Evolutionary conservation across 2,888 invertebrate genomes (phyloP), one percentile per base, ranked within the genome.

Genomic region (Heliconius charithonia): DNA sequence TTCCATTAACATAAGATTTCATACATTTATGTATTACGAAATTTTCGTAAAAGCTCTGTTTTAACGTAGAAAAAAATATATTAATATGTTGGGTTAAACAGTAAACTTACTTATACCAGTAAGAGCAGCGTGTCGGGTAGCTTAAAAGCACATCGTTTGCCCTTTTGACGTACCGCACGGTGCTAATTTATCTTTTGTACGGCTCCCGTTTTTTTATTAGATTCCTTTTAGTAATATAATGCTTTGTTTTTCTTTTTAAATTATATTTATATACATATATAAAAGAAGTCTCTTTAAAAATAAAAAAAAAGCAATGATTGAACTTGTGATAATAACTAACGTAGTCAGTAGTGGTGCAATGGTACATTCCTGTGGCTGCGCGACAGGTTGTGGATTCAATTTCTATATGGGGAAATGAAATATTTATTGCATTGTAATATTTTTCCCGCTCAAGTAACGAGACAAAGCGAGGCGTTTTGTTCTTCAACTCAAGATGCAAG

Each of bases 41-140:
- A 66, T 76, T 73, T n/a, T n/a, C 66, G 32, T 51, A 56, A 66
- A 75, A 76, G 59, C 59, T 22, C 10, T 65, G 75, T 73, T 73
- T 73, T 79, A 76, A 59, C 67, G 9, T 32, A 13, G n/a, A 65
- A 51, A 73, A 29, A 51, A 51, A 63, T n/a, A 66, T 32, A 2
- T 22, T 45, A 41, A 62, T 66, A 51, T 56, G 51, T 51, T 51
- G 37, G 66, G n/a, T 22, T 7, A 72, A 72, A 13, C 32, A 29
- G 59, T 72, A 72, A 72, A 59, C 16, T 45, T 45, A 69, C 69
- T 69, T 45, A 69, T 45, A 69, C 16, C 25, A 45, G 19, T 59
- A 59, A n/a, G 45, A 45, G 41, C 25, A 59, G 16, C 27, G 72
- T 72, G 72, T 72, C 72, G 56, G 16, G 59, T 72, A 59, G 59